These are phyloP conservation scores for Zaprionus ornatus DNA, from an alignment of 1,140 invertebrate genomes.

Conservation along the genomic window DNA sequence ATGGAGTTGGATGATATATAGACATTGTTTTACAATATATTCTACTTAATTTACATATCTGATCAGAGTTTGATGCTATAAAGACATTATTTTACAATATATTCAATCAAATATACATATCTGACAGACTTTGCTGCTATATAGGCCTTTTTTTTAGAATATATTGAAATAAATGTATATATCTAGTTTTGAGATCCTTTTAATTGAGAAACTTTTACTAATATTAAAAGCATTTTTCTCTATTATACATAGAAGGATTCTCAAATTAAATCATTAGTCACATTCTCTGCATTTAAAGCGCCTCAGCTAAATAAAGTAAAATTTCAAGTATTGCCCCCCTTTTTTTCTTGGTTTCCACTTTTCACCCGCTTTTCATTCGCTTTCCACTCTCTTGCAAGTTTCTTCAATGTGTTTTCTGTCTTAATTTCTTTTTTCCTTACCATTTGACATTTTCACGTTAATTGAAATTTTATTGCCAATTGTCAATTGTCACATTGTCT, in stretches of 20 bases:
- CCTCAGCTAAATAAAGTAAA: neutral
- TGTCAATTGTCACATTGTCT: conserved; percentile 58
- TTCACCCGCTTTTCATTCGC: conserved; percentile 30
- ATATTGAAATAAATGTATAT: too few species aligned
- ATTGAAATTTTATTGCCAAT: conserved; percentile 75
- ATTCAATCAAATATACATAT: too few species aligned
- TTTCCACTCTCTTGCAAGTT: conserved; percentile 19
- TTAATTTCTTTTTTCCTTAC: conserved; percentile 37
- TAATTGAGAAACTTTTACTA: too few species aligned
- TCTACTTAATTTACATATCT: neutral
- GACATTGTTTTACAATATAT: too few species aligned
- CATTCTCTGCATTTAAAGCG: conserved; percentile 1
- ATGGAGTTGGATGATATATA: neutral
- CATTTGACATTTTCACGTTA: conserved; percentile 58
- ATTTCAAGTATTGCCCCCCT: neutral
- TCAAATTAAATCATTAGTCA: neutral
- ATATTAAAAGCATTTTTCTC: too few species aligned
- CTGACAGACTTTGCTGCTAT: too few species aligned
- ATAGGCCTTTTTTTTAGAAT: too few species aligned
- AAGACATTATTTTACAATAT: too few species aligned
- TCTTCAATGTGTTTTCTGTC: conserved; percentile 18
- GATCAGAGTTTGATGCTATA: too few species aligned
- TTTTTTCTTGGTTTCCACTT: conserved; percentile 7
- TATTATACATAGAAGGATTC: too few species aligned
- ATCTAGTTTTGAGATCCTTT: too few species aligned